These are phyloP conservation scores for Limonius californicus DNA, from an alignment of 1,140 invertebrate species.

Conservation along the genomic window DNA sequence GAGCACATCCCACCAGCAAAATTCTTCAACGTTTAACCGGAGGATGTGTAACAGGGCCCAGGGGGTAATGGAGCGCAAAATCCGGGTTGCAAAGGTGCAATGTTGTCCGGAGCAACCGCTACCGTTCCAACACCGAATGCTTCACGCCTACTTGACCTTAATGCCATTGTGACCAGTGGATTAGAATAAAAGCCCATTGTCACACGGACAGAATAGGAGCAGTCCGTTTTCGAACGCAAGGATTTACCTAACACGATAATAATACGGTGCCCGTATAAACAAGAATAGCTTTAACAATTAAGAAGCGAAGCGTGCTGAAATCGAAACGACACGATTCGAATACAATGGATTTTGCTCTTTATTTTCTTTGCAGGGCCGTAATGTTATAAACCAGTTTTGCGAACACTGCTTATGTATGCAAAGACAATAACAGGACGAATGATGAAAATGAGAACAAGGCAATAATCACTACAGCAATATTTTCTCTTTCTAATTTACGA, in stretches of 20 bases:
- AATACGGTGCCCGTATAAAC: background rate
- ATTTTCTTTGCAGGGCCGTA: no score
- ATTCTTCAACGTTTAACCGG: no score
- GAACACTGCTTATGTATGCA: no score
- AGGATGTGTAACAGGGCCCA: background rate
- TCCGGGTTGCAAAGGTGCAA: constrained; percentile 7
- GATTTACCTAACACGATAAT: constrained; percentile 9
- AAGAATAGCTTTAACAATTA: background rate
- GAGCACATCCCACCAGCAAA: no score
- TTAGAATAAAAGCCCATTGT: constrained; percentile 10
- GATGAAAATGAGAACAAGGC: no score
- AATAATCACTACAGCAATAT: no score
- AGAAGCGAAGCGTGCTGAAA: background rate
- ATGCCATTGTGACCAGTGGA: constrained; percentile 8
- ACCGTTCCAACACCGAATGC: constrained; percentile 2
- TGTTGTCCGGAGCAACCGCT: constrained; percentile 6
- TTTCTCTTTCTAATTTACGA: no score
- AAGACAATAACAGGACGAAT: no score
- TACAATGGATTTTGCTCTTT: no score
- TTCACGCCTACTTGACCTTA: constrained; percentile 13
- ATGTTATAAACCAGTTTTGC: no score
- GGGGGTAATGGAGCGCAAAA: constrained; percentile 5
- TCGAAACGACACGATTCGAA: background rate
- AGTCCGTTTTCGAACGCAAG: constrained; percentile 8
- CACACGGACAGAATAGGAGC: constrained; percentile 10